phyloP scores from a whole-genome alignment of 1,140 invertebrate species.

The Teleogryllus occipitalis region DNA sequence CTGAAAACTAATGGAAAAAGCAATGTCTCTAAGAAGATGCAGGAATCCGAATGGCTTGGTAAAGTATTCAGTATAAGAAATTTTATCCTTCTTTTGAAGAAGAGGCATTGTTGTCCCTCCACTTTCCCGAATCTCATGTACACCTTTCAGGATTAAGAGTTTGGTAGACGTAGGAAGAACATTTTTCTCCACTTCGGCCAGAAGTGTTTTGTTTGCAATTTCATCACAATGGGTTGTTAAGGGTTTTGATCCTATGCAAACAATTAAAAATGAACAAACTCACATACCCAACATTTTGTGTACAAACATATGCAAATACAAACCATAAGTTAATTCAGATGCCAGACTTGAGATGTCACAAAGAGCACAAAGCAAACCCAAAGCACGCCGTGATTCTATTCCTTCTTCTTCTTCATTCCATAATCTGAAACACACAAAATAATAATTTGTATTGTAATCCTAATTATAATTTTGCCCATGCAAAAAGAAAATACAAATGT shows the following conservation, averaged over 20 bases:
- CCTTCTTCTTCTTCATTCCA: background rate
- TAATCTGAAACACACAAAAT: background rate
- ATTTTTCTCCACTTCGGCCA: too few relatives aligned
- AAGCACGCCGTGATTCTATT: background rate
- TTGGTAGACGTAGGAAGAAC: too few relatives aligned
- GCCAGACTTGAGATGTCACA: background rate
- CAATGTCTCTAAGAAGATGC: background rate
- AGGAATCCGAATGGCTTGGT: background rate
- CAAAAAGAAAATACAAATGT: too few relatives aligned
- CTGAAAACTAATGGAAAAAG: background rate
- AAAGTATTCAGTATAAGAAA: background rate
- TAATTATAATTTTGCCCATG: too few relatives aligned
- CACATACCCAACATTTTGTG: too few relatives aligned
- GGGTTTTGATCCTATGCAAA: too few relatives aligned
- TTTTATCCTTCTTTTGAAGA: background rate
- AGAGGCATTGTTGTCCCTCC: background rate
- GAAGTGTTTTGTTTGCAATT: too few relatives aligned
- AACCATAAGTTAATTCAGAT: background rate
- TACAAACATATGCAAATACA: background rate
- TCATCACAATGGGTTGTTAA: too few relatives aligned
- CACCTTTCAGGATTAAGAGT: too few relatives aligned
- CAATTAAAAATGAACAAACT: too few relatives aligned
- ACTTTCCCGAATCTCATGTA: too few relatives aligned
- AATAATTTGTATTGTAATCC: background rate
- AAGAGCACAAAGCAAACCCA: background rate